These are phyloP conservation scores for Nesidiocoris tenuis DNA, from an alignment of 2,888 invertebrate genomes.

Conservation along the genomic window DNA sequence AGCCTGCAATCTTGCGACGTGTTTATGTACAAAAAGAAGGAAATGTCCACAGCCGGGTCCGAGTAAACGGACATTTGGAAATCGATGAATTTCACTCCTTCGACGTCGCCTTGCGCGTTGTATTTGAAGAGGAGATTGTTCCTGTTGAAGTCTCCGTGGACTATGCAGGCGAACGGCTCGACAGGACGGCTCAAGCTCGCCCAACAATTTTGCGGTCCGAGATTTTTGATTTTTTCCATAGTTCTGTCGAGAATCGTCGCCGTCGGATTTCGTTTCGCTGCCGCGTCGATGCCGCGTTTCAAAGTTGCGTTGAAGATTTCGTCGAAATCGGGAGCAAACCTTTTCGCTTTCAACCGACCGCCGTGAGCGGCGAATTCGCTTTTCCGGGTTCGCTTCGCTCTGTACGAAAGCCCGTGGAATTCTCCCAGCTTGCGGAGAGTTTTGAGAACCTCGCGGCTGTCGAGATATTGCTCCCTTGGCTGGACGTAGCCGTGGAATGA, in stretches of 20 bases:
- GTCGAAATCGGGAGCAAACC: not conserved
- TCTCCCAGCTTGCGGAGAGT: conserved; percentile 49
- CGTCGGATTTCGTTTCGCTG: not conserved
- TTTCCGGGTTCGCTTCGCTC: conserved; percentile 37
- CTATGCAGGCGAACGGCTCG: conserved; percentile 52
- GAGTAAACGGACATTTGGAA: conserved; percentile 53
- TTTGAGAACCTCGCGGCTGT: conserved; percentile 48
- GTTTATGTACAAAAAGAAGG: conserved; percentile 54
- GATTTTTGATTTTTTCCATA: not conserved
- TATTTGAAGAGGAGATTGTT: conserved; percentile 55
- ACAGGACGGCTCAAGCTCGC: not conserved
- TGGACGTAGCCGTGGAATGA: conserved; percentile 42
- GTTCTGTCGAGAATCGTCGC: not conserved
- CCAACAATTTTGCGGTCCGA: not conserved
- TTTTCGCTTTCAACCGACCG: not conserved
- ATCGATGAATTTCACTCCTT: conserved; percentile 53
- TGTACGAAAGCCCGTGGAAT: conserved; percentile 51
- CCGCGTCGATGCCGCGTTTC: conserved; percentile 10
- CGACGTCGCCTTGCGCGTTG: conserved; percentile 42
- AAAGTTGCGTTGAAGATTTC: not conserved
- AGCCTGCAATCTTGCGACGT: conserved; percentile 52
- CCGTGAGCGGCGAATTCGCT: not conserved
- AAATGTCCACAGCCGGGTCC: conserved; percentile 54
- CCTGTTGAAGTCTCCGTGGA: conserved; percentile 55
- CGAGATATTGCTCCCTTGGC: conserved; percentile 46